These are phyloP conservation scores for Odontothrips loti DNA, from an alignment of 2,888 invertebrate genomes.

Conservation along the genomic window DNA sequence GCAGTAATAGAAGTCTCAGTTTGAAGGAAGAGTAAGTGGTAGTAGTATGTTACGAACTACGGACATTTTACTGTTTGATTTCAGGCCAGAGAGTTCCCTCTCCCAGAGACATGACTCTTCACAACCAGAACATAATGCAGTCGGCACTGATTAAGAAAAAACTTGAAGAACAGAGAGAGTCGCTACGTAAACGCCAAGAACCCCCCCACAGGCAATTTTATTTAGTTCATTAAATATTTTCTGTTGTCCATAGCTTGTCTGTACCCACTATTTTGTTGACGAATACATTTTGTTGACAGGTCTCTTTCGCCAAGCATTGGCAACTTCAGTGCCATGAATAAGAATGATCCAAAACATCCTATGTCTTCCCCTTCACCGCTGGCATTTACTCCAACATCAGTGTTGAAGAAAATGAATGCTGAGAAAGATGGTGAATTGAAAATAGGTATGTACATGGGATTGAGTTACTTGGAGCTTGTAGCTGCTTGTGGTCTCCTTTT, in stretches of 20 bases:
- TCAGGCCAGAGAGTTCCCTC: conserved; percentile 66
- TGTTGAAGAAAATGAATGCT: conserved; percentile 89
- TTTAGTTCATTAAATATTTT: background rate
- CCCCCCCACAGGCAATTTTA: conserved; percentile 43
- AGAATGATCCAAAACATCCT: conserved; percentile 40
- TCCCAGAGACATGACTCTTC: conserved; percentile 76
- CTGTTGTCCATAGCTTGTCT: no score
- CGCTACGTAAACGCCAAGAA: conserved; percentile 76
- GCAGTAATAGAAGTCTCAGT: conserved; percentile 41
- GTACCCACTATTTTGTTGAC: background rate
- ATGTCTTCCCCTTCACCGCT: conserved; percentile 64
- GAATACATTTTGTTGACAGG: conserved; percentile 6
- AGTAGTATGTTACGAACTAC: conserved; percentile 30
- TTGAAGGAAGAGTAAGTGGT: conserved; percentile 51
- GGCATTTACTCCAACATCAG: conserved; percentile 90
- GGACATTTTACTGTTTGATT: conserved; percentile 32
- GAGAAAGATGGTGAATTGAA: conserved; percentile 69
- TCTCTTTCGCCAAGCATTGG: conserved; percentile 32
- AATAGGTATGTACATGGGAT: background rate
- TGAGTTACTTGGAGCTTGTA: background rate
- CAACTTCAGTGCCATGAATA: conserved; percentile 34
- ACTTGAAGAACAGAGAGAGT: conserved; percentile 81
- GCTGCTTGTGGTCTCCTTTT: no score
- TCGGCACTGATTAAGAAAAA: conserved; percentile 82
- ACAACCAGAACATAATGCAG: conserved; percentile 83